Conservation (phyloP, 1,140 invertebrate genomes). For the Pinna nobilis region DNA sequence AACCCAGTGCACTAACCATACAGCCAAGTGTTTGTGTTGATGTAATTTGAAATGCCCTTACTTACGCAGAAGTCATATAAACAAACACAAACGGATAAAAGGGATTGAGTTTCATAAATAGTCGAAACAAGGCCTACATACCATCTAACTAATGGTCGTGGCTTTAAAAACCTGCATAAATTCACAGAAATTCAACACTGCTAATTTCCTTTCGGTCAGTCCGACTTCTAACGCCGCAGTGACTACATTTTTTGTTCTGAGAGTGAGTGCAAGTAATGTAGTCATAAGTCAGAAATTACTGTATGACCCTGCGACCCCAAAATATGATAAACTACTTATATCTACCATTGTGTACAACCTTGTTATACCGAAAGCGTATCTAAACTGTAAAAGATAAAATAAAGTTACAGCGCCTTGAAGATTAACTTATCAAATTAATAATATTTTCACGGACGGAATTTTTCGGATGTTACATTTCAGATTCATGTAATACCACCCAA, state of each 20-base stretch:
- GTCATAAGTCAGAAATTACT: too few relatives aligned
- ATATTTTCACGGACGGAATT: too few relatives aligned
- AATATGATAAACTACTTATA: too few relatives aligned
- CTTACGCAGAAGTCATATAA: conserved; percentile 21
- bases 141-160: not conserved
- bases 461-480: too few relatives aligned
- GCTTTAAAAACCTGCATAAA: conserved; percentile 22
- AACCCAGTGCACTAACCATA: not conserved
- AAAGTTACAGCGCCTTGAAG: too few relatives aligned
- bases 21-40: conserved; percentile 17
- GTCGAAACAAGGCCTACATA: not conserved
- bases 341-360: too few relatives aligned
- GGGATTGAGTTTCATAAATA: conserved; percentile 5
- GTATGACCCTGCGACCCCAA: too few relatives aligned
- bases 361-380: too few relatives aligned
- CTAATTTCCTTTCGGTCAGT: conserved; percentile 18
- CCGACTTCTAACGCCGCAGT: conserved; percentile 1
- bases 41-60: conserved; percentile 27
- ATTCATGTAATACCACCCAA: too few relatives aligned
- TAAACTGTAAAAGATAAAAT: too few relatives aligned
- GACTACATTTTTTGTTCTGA: not conserved
- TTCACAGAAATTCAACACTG: conserved; percentile 17
- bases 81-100: conserved; percentile 17
- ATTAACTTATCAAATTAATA: too few relatives aligned
- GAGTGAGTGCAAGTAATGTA: not conserved